Base-by-base conservation (phyloP, 2,888 invertebrate species). In the Protodeltote pygarga region DNA sequence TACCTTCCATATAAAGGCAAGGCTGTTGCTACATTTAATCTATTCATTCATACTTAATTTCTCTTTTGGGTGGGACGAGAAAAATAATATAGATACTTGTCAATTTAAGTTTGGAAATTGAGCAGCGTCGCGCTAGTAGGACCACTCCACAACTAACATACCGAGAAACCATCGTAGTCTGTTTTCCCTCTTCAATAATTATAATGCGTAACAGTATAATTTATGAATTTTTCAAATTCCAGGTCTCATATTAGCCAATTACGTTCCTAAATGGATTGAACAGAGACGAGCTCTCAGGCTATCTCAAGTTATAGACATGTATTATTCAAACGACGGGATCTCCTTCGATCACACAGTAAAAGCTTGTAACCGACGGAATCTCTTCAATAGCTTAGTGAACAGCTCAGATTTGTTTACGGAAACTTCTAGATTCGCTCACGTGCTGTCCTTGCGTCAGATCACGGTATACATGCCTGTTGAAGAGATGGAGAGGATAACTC, bases 221-320 rank as follows among this genome's bases (percentile, higher is more conserved):
- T n/a, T n/a, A n/a, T n/a, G n/a, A n/a, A n/a, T n/a, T 33, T 40
- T 1, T 19, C 10, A 27, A 8, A 21, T 64, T 83, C 79, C 74
- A 94, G 94, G 94, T 52, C 77, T 93, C 5, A 93, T 94, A 57
- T 75, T 94, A 45, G 88, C 94, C 0, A 86, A 83, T 23, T 82
- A 93, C 65, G 71, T 94, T 9, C 82, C 89, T 8, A 76, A 75
- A 19, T 94, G 94, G 94, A 72, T 90, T 3, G 81, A 87, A 38
- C 83, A 88, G 44, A 79, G 93, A 27, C 81, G 87, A 3, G 86
- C 92, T 11, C 77, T 94, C 13, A 85, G 93, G 8, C 79, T 95
- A 1, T 94, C 95, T 0, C 94, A 95, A 83, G 73, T 95, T 8
- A 77, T 95, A 27, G 94, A 95, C 51, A 94, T 94, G 94, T 95